Percentiles rank a stretch among this genome's conserved stretches.
These are phyloP conservation scores for Fringilla coelebs DNA, from an alignment of 2,797 vertebrate genomes.

Conservation along the genomic window DNA sequence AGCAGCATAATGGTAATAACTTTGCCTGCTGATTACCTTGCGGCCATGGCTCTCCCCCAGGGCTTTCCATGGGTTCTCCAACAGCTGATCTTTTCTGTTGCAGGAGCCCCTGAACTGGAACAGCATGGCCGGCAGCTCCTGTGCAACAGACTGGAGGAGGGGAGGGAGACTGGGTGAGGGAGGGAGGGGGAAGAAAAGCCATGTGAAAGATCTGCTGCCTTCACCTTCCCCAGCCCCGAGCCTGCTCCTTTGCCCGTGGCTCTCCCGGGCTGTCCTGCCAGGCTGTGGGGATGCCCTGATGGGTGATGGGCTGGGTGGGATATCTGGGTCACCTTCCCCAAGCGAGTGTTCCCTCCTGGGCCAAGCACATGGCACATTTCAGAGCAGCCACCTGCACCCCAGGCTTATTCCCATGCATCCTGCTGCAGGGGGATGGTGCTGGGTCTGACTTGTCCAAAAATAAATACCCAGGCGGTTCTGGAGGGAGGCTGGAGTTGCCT, in stretches of 20 bases:
- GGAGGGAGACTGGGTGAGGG: neutral
- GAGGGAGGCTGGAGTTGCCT: neutral
- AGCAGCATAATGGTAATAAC: constrained; percentile 82
- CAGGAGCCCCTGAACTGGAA: constrained; percentile 51
- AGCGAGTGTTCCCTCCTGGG: fast-evolving
- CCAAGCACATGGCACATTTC: neutral
- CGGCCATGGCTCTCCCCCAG: constrained; percentile 77
- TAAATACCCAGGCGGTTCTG: neutral
- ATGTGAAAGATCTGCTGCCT: neutral
- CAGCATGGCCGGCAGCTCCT: constrained; percentile 21
- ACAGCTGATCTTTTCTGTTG: constrained; percentile 61
- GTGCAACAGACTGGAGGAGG: constrained; percentile 34
- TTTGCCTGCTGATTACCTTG: constrained; percentile 82
- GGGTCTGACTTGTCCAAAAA: neutral
- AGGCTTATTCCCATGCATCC: neutral
- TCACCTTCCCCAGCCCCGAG: neutral
- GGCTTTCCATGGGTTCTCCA: constrained; percentile 66
- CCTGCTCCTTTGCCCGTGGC: fast-evolving
- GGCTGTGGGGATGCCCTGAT: fast-evolving
- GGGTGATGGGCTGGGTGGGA: neutral
- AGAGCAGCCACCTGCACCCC: neutral
- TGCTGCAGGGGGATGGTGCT: neutral
- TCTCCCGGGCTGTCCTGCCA: neutral
- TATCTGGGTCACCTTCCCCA: neutral
- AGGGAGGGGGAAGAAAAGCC: neutral